Percentiles rank a stretch among this genome's conserved stretches.
Evolutionary conservation across 2,113 vertebrate species (phyloP).

Genomic region (Peromyscus leucopus): DNA sequence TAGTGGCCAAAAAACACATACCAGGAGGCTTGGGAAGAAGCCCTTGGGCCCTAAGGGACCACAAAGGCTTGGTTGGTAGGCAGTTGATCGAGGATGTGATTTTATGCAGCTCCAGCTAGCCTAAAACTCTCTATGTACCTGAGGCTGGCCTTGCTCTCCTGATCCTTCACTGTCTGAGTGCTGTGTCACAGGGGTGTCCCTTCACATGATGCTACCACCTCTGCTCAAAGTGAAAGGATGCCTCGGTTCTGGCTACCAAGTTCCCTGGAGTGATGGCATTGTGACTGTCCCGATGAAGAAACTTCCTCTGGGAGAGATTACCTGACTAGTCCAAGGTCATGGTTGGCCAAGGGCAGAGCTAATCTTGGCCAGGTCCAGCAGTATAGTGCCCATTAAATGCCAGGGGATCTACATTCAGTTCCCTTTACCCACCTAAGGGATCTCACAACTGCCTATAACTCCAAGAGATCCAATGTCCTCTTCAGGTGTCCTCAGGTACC

Average conservation of each 20-base stretch:
- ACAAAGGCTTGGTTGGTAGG: neutral
- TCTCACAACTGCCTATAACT: neutral
- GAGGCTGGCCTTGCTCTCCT: neutral
- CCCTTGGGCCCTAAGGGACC: neutral
- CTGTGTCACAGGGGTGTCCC: neutral
- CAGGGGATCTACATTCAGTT: neutral
- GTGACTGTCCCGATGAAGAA: neutral
- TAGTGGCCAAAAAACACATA: constrained; percentile 9
- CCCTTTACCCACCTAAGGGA: neutral
- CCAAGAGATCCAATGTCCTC: neutral
- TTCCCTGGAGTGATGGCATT: neutral
- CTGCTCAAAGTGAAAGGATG: neutral
- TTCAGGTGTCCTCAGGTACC: neutral
- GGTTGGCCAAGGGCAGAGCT: neutral
- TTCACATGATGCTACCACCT: neutral
- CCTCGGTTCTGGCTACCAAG: neutral
- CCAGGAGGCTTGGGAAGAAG: neutral
- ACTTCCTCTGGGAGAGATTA: neutral
- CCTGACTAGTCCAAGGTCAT: neutral
- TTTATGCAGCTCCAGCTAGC: neutral
- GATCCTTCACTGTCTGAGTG: neutral
- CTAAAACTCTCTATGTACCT: neutral
- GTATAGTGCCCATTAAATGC: neutral
- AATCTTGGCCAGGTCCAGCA: neutral
- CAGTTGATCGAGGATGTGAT: neutral